phyloP scores from a whole-genome alignment of 2,888 invertebrate species.

The Exocentrus adspersus region DNA sequence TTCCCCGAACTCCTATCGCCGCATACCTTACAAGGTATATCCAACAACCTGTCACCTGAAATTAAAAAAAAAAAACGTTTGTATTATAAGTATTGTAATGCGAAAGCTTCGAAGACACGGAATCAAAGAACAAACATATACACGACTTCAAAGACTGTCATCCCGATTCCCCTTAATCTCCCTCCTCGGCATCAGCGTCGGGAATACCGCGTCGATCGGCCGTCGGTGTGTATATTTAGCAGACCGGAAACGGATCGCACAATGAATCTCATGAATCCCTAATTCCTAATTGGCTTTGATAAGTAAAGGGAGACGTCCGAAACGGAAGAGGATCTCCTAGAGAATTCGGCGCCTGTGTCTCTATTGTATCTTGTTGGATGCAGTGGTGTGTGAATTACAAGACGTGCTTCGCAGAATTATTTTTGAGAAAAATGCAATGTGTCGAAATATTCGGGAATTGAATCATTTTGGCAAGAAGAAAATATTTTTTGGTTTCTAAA shows the following conservation, averaged over 20 bases:
- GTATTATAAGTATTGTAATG: background rate
- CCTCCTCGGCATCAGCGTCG: constrained; percentile 5
- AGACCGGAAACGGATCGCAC: constrained; percentile 33
- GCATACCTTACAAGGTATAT: constrained; percentile 99
- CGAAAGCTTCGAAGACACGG: constrained; percentile 45
- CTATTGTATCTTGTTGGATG: too few species aligned
- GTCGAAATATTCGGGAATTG: too few species aligned
- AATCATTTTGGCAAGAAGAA: too few species aligned
- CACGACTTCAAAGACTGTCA: constrained; percentile 40
- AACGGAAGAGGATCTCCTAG: constrained; percentile 27
- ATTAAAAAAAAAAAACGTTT: too few species aligned
- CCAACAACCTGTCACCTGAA: constrained; percentile 94
- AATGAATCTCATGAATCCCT: constrained; percentile 38
- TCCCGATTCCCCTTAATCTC: constrained; percentile 14
- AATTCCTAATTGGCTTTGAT: constrained; percentile 39
- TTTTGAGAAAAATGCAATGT: too few species aligned
- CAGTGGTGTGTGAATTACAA: too few species aligned
- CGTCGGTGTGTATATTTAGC: constrained; percentile 26
- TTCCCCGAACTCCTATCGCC: constrained; percentile 99
- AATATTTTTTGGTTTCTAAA: too few species aligned
- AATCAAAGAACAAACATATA: constrained; percentile 50
- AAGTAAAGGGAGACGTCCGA: too few species aligned
- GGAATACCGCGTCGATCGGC: background rate
- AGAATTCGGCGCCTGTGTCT: too few species aligned
- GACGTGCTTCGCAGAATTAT: too few species aligned